Conservation (phyloP, 2,888 invertebrate genomes). For the Drosophila subsilvestris region DNA sequence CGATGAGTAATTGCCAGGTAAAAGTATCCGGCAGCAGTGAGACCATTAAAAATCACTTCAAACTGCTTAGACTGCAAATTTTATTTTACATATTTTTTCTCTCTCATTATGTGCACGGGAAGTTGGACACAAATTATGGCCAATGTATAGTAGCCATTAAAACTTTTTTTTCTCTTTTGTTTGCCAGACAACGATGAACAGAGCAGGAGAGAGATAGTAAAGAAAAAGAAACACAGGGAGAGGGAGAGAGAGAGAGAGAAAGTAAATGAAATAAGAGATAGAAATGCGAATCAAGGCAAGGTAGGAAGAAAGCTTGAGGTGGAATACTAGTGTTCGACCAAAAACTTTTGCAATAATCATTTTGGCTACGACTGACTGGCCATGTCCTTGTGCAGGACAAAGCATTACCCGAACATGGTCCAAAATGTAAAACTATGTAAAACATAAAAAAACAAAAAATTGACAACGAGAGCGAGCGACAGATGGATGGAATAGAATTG, state of each 20-base stretch:
- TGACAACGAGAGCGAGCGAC: background rate
- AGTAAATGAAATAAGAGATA: conserved; percentile 12
- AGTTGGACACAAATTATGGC: conserved; percentile 69
- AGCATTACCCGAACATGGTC: conserved; percentile 22
- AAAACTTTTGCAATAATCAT: conserved; percentile 75
- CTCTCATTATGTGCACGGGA: conserved; percentile 56
- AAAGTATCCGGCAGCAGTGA: conserved; percentile 40
- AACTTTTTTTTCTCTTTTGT: conserved; percentile 49
- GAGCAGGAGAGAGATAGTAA: background rate
- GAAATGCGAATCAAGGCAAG: conserved; percentile 41
- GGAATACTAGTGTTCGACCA: conserved; percentile 61
- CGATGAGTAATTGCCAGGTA: conserved; percentile 19
- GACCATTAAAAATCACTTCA: conserved; percentile 73
- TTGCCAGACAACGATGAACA: conserved; percentile 35
- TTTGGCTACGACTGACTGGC: conserved; percentile 45
- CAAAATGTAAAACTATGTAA: conserved; percentile 43
- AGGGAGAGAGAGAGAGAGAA: background rate
- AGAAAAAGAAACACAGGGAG: conserved; percentile 1
- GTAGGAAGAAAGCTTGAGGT: conserved; percentile 27
- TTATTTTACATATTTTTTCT: conserved; percentile 58
- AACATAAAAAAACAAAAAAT: conserved; percentile 37
- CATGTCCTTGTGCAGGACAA: conserved; percentile 63
- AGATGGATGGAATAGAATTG: background rate
- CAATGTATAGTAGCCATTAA: conserved; percentile 77
- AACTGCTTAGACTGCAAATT: conserved; percentile 68